These are phyloP conservation scores for Drosophila incognita DNA, from an alignment of 2,888 invertebrate genomes.

Conservation along the genomic window DNA sequence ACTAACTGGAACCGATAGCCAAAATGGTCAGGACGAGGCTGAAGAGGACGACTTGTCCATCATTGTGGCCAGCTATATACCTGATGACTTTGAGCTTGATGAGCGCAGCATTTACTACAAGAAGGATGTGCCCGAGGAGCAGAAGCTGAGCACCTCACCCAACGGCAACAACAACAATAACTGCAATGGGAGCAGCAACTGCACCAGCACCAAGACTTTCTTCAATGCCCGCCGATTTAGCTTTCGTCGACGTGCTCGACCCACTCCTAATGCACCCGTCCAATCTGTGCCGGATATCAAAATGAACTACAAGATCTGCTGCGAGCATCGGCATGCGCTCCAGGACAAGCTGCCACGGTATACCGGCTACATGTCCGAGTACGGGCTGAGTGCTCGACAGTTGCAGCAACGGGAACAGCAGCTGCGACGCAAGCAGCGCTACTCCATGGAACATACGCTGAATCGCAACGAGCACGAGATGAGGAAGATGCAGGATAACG, in stretches of 20 bases:
- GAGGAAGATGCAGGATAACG: conserved; percentile 86
- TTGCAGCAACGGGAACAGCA: conserved; percentile 84
- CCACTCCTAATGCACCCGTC: conserved; percentile 35
- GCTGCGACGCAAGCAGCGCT: conserved; percentile 80
- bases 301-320: conserved; percentile 84
- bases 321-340: conserved; percentile 83
- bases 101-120: conserved; percentile 69
- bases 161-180: conserved; percentile 20
- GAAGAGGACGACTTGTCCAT: conserved; percentile 83
- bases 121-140: conserved; percentile 34
- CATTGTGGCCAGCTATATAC: conserved; percentile 83
- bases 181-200: conserved; percentile 34
- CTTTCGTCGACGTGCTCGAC: conserved; percentile 64
- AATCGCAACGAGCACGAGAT: conserved; percentile 85
- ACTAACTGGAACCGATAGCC: conserved; percentile 31
- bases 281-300: conserved; percentile 71
- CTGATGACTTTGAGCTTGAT: conserved; percentile 71
- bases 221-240: conserved; percentile 79
- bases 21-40: conserved; percentile 54
- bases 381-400: conserved; percentile 86
- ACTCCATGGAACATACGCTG: conserved; percentile 76
- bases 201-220: conserved; percentile 52
- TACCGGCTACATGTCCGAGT: conserved; percentile 86
- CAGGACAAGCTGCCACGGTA: conserved; percentile 86
- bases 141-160: conserved; percentile 1